Evolutionary conservation across 2,113 vertebrate genomes (phyloP), one percentile per base, ranked within the genome.

Genomic region (Paramormyrops kingsleyae): DNA sequence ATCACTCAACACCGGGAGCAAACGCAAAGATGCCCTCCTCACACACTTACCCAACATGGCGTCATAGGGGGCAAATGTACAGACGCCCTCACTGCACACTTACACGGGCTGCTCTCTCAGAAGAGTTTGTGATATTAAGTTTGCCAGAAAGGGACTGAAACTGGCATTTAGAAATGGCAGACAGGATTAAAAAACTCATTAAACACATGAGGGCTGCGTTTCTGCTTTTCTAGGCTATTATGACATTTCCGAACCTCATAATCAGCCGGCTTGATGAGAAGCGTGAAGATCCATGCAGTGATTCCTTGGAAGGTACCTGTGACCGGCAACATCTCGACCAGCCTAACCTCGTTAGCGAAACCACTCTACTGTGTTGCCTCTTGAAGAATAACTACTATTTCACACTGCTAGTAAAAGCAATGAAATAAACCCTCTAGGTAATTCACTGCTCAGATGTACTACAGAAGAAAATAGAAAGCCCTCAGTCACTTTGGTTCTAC

Each of bases 121-220:
- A 19, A 56, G 27, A 87, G 49, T 35, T 12, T 27, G 27, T 13
- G 12, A 53, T 31, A 87, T 87, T 87, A 87, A 53, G 31, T 53
- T 87, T 31, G 31, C 15, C 24, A 53, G 50, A 87, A 53, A 10
- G 13, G 85, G 85, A 53, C 27, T 15, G 44, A 35, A 87, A 52
- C 5, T 52, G 85, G 49, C 85, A 87, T 87, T 87, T 87, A 31
- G 12, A 53, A 53, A 87, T 53, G 49, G 49, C 85, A 87, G 85
- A 39, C 85, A 42, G 85, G 85, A 87, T 87, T 87, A 84, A 47
- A 84, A 84, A 84, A 84, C 83, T 52, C 46, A 87, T 87, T 87
- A 87, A 52, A 87, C 46, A 52, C 47, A 52, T 87, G 24, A 87
- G 49, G 27, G 6, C 2, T 17, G 84, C 17, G 24, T 53, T 35